These are phyloP conservation scores for Lutjanus argentimaculatus DNA, from an alignment of 2,797 vertebrate species.

Conservation along the genomic window DNA sequence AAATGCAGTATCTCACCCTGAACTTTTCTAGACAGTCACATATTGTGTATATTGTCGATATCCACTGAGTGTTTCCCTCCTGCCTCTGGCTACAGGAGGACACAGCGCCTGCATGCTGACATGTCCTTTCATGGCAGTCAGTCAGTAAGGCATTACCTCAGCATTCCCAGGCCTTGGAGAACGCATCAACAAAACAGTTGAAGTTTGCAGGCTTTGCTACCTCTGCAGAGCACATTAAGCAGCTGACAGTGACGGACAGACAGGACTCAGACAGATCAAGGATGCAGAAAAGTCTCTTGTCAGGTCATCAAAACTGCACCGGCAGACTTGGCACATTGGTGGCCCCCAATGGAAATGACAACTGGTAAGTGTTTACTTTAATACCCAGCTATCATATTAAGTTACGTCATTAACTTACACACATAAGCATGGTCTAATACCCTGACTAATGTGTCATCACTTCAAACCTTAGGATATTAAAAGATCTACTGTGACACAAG, in stretches of 20 bases:
- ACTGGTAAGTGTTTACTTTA: background rate
- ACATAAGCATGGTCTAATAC: background rate
- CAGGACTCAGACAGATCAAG: conserved; percentile 62
- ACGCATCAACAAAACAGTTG: conserved; percentile 58
- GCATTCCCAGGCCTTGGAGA: conserved; percentile 58
- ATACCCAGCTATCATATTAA: background rate
- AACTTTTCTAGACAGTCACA: background rate
- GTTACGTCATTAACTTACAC: background rate
- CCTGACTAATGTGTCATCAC: background rate
- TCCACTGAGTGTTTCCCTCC: conserved; percentile 9
- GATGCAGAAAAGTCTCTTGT: conserved; percentile 65
- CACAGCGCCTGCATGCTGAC: conserved; percentile 50
- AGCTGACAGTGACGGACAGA: conserved; percentile 70
- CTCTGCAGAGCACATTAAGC: conserved; percentile 59
- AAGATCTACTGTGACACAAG: background rate
- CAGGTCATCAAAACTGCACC: conserved; percentile 30
- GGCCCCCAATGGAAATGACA: background rate
- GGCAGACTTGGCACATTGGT: background rate
- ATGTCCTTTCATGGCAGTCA: conserved; percentile 67
- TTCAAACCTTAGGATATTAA: background rate
- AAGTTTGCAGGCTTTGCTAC: conserved; percentile 53
- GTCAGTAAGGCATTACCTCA: conserved; percentile 57
- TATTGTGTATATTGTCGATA: background rate
- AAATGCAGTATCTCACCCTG: background rate
- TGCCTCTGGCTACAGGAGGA: conserved; percentile 22